Evolutionary conservation across 2,797 vertebrate species (phyloP), one percentile per base, ranked within the genome.

Genomic region (Paratrypauchen microcephalus): DNA sequence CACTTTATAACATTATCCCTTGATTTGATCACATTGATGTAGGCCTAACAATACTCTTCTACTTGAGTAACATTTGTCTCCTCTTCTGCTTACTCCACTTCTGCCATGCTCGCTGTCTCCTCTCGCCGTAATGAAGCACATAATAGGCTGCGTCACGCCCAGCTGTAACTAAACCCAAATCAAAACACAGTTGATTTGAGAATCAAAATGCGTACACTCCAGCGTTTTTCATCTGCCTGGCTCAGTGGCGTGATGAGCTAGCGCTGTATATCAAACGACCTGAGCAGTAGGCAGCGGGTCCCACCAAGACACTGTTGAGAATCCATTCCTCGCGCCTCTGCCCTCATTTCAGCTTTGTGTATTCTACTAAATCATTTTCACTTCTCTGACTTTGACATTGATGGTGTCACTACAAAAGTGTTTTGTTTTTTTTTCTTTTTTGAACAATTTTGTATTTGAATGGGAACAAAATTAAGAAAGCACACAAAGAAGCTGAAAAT

Each of bases 91-190:
- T 24, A 26, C 52, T 55, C 52, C 56, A 18, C 11, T 36, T 32
- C 67, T 69, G 52, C 66, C 72, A 73, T 66, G 70, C 70, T 71
- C 75, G 75, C 66, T 72, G 1, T 5, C 57, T 5, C 58, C 11
- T 67, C 59, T 39, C 77, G 60, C 83, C 70, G 83, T 92, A 91
- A 92, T 92, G 90, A 91, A 83, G 84, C 88, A 90, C 82, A 91
- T 93, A 92, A 93, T 92, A 87, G 85, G 81, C 83, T 87, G 88
- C 87, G 91, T 93, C 90, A 93, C 74, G 88, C 90, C 88, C 85
- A 75, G 81, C 85, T 87, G 90, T 91, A 74, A 86, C 87, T 88
- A 91, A 91, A 89, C 81, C 85, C 84, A 88, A 92, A 92, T 91
- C 88, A 91, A 91, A 92, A 92, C 87, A 83, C 73, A 78, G 83